Conservation (phyloP, 1,140 invertebrate species). For the Megathymus violae region DNA sequence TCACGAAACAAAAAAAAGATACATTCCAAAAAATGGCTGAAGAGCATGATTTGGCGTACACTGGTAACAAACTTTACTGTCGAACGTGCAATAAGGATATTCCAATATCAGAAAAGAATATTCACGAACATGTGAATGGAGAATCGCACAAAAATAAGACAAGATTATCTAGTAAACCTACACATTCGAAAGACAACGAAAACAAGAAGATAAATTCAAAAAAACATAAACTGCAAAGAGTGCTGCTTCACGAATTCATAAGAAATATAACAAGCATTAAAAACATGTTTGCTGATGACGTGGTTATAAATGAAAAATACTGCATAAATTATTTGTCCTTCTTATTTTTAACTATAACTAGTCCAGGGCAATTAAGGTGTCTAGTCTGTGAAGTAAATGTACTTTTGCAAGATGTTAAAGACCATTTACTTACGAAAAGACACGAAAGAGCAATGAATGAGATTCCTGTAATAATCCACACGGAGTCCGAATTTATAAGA, state of each 20-base stretch:
- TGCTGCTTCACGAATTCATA: neutral
- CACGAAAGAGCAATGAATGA: constrained; percentile 23
- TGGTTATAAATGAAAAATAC: constrained; percentile 41
- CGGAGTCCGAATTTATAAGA: constrained; percentile 45
- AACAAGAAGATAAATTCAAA: constrained; percentile 43
- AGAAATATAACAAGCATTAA: neutral
- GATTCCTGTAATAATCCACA: constrained; percentile 22
- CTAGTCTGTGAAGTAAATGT: constrained; percentile 38
- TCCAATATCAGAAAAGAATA: neutral
- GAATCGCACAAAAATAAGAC: constrained; percentile 32
- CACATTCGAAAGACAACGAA: constrained; percentile 33
- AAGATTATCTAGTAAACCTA: constrained; percentile 27
- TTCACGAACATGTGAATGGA: constrained; percentile 27
- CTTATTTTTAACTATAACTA: constrained; percentile 8
- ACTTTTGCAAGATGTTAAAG: neutral
- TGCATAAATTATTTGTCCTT: constrained; percentile 31
- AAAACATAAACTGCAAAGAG: constrained; percentile 27
- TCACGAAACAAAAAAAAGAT: neutral
- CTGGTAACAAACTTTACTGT: neutral
- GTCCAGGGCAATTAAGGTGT: constrained; percentile 15
- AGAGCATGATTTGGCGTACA: neutral
- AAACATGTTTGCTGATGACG: neutral
- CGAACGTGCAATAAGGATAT: neutral
- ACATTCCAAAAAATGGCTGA: neutral
- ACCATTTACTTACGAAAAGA: constrained; percentile 12